Evolutionary conservation across 2,797 vertebrate species (phyloP), one percentile per base, ranked within the genome.

Genomic region (Harpagifer antarcticus): DNA sequence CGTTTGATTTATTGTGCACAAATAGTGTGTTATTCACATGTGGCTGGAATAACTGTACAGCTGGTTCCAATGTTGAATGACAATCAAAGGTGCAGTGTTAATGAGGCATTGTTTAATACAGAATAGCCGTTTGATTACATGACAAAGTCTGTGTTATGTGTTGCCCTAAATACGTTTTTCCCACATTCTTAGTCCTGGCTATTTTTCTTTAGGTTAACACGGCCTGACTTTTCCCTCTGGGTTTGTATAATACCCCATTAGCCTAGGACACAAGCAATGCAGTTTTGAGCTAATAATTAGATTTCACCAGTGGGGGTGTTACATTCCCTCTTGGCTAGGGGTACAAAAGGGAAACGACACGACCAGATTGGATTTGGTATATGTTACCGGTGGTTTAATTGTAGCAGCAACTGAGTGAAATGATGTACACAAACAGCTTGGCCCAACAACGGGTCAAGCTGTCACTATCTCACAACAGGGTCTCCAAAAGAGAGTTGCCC

Each of bases 231-330:
- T 66, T 59, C 47, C 49, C 65, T 49, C 13, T 27, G 69, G 69
- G 63, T 64, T 78, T 72, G 66, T 49, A 45, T 74, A 72, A 74
- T 70, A 48, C 48, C 62, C 60, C 61, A 77, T 62, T 76, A 84
- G 45, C 11, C n/a, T 3, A 71, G 49, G 80, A 85, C 56, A 88
- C 70, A 89, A 88, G 89, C 86, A 87, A 72, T 87, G 77, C 50
- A 31, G 27, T 40, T 76, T 83, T 87, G 76, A 72, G 81, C 74
- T 82, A 86, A 90, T 90, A 79, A 86, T 85, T 83, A 65, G 73
- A 83, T 89, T 72, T 78, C 31, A 55, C 40, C 50, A 8, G 3
- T 14, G 13, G 4, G 14, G n/a, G n/a, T n/a, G n/a, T n/a, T n/a
- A n/a, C n/a, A n/a, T n/a, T n/a, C n/a, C n/a, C n/a, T n/a, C n/a